phyloP scores from a whole-genome alignment of 2,113 vertebrate species.

The Struthio camelus region DNA sequence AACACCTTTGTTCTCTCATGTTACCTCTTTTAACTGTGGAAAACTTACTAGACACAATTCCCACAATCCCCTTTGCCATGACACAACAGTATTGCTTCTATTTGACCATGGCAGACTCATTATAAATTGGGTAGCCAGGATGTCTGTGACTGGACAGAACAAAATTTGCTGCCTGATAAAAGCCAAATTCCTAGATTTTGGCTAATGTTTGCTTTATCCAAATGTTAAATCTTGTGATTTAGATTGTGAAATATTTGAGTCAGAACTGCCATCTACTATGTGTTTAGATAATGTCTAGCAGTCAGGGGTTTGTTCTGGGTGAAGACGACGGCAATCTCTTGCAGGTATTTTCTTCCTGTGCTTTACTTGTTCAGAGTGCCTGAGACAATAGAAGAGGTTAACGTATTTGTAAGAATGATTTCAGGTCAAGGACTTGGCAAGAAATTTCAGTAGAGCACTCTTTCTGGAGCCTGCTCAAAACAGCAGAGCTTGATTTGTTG shows the following conservation, averaged over 20 bases:
- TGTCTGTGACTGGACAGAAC: background rate
- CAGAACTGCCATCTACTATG: background rate
- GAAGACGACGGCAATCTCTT: background rate
- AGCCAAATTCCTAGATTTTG: background rate
- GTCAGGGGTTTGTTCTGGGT: background rate
- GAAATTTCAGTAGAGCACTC: background rate
- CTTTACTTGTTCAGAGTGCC: background rate
- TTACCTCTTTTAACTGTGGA: background rate
- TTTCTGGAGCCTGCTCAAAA: background rate
- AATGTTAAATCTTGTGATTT: background rate
- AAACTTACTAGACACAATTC: background rate
- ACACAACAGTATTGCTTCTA: background rate
- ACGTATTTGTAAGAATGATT: background rate
- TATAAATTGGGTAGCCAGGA: rapidly evolving
- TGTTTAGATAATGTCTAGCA: background rate
- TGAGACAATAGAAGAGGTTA: background rate
- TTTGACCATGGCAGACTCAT: background rate
- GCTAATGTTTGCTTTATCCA: background rate
- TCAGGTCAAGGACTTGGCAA: background rate
- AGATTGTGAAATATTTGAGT: background rate
- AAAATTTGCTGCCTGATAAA: background rate
- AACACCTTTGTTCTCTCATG: background rate
- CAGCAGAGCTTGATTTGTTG: background rate
- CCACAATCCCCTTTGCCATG: background rate
- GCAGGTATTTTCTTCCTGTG: background rate